Conservation (phyloP, 2,797 vertebrate genomes). For the Chaenodraco wilsoni region DNA sequence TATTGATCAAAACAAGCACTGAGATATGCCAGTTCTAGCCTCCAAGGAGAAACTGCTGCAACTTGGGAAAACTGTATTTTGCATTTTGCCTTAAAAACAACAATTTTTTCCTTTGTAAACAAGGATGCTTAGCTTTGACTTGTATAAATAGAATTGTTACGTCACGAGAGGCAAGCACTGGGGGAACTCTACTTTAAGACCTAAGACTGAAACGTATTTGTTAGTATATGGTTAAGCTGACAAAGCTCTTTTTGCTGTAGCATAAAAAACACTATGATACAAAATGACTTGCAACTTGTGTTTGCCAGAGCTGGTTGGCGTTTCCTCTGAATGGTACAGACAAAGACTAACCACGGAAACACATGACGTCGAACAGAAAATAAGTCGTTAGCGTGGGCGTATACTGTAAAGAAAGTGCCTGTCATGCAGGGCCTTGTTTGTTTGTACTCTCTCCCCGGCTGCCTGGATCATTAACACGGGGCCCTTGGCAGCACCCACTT, state of each 20-base stretch:
- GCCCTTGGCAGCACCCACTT: slow-evolving; percentile 57
- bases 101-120: too few relatives aligned
- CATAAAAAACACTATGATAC: not conserved
- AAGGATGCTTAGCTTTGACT: not conserved
- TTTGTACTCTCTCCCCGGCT: slow-evolving; percentile 62
- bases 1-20: not conserved
- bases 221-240: not conserved
- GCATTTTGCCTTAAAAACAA: too few relatives aligned
- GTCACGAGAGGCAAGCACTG: not conserved
- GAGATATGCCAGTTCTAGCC: not conserved
- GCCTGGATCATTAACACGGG: slow-evolving; percentile 65
- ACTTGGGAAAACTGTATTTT: not conserved
- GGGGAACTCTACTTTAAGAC: not conserved
- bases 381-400: slow-evolving; percentile 49
- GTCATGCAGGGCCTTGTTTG: slow-evolving; percentile 56
- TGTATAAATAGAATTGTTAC: not conserved
- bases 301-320: slow-evolving; percentile 48
- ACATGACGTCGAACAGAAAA: slow-evolving; percentile 59
- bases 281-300: slow-evolving; percentile 13
- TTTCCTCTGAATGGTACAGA: slow-evolving; percentile 46
- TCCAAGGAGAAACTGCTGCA: not conserved
- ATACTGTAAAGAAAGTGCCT: slow-evolving; percentile 47
- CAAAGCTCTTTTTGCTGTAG: not conserved
- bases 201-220: not conserved
- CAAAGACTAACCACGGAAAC: slow-evolving; percentile 47